phyloP scores from a whole-genome alignment of 2,888 invertebrate genomes.

The Agriopis marginaria region DNA sequence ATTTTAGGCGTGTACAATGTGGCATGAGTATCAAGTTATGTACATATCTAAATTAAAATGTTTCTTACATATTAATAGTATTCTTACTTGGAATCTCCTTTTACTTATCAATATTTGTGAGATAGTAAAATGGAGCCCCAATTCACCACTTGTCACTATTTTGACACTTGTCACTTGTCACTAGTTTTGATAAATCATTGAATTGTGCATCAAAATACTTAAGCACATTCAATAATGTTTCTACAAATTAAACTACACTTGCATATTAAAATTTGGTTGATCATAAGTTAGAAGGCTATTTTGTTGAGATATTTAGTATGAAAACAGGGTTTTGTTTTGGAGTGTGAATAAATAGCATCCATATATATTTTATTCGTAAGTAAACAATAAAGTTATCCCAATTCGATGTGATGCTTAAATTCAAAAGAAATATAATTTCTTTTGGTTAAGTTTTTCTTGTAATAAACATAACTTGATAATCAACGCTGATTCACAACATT shows the following conservation, averaged over 20 bases:
- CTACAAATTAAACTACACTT: too few relatives aligned
- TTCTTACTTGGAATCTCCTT: background rate
- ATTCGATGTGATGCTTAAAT: too few relatives aligned
- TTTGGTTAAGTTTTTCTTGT: background rate
- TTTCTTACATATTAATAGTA: background rate
- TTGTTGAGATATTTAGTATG: too few relatives aligned
- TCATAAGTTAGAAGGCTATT: too few relatives aligned
- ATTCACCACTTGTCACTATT: background rate
- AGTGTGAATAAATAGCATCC: too few relatives aligned
- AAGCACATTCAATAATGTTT: too few relatives aligned
- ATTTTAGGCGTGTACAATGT: background rate
- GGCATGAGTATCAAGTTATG: constrained; percentile 8
- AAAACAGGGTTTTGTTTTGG: too few relatives aligned
- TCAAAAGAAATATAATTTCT: background rate
- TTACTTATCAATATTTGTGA: background rate
- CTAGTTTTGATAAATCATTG: background rate
- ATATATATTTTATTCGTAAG: too few relatives aligned
- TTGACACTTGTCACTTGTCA: too few relatives aligned
- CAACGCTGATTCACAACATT: background rate
- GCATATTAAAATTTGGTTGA: background rate
- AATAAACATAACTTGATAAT: background rate
- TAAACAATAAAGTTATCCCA: too few relatives aligned
- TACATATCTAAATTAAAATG: background rate
- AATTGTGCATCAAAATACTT: background rate
- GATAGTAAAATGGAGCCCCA: background rate